Conservation (phyloP, 2,113 vertebrate species). For the Bufo gargarizans region DNA sequence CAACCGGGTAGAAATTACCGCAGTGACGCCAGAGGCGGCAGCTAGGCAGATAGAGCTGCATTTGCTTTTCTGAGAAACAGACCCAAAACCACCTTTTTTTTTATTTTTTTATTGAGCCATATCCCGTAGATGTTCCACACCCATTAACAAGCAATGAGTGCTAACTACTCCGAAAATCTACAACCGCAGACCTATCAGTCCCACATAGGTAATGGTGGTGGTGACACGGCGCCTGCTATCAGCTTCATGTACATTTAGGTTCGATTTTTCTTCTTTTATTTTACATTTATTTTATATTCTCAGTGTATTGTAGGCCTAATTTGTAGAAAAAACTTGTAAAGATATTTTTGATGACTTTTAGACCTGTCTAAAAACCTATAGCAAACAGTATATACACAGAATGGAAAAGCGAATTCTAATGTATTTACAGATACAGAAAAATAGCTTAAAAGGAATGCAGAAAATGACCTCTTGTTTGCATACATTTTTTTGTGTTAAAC, state of each 20-base stretch:
- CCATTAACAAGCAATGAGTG: not conserved
- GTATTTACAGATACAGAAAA: too few relatives aligned
- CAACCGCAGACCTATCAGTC: not conserved
- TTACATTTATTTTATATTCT: too few relatives aligned
- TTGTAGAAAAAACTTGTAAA: too few relatives aligned
- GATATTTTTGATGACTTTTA: too few relatives aligned
- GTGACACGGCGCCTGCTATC: not conserved
- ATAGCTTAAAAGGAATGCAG: too few relatives aligned
- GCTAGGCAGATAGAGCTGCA: not conserved
- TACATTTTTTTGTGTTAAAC: too few relatives aligned
- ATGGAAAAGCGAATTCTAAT: too few relatives aligned
- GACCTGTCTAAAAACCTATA: too few relatives aligned
- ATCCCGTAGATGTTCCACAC: slow-evolving; percentile 20
- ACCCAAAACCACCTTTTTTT: slow-evolving; percentile 4
- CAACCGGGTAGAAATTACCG: slow-evolving; percentile 26
- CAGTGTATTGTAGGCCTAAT: too few relatives aligned
- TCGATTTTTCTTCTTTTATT: not conserved
- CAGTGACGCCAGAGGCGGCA: slow-evolving; percentile 43
- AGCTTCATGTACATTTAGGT: not conserved
- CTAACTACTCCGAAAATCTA: not conserved
- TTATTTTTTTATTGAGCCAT: not conserved
- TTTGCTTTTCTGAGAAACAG: slow-evolving; percentile 51
- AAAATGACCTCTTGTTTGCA: too few relatives aligned
- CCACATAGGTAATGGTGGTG: not conserved
- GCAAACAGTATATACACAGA: too few relatives aligned